Evolutionary conservation across 2,888 invertebrate genomes (phyloP).

Genomic region (Ichneumoninae sp.): DNA sequence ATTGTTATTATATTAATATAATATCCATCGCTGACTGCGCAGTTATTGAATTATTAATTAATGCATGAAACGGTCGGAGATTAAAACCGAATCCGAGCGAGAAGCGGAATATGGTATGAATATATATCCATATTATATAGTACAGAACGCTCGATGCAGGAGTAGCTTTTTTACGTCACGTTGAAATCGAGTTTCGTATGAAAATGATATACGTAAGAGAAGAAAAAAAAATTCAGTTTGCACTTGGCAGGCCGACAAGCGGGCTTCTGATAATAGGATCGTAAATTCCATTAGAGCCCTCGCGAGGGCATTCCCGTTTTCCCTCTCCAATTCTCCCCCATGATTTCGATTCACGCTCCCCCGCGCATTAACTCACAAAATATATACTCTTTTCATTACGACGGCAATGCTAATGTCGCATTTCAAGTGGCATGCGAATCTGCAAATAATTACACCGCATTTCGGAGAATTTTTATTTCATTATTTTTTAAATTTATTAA

Average conservation of each 20-base stretch:
- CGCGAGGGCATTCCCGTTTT: constrained; percentile 8
- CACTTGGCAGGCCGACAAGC: constrained; percentile 26
- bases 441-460: constrained; percentile 5
- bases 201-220: constrained; percentile 13
- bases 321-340: constrained; percentile 8
- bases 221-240: constrained; percentile 29
- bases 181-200: constrained; percentile 32
- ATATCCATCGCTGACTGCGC: not conserved
- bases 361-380: not conserved
- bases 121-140: not conserved
- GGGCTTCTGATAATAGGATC: constrained; percentile 50
- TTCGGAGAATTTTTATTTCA: not conserved
- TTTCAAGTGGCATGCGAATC: constrained; percentile 27
- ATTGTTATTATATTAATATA: constrained; percentile 11
- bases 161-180: constrained; percentile 1
- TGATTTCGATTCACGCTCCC: constrained; percentile 34
- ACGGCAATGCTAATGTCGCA: constrained; percentile 14
- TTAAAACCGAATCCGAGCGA: constrained; percentile 1
- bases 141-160: not conserved
- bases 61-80: constrained; percentile 2
- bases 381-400: not conserved
- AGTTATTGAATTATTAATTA: constrained; percentile 15
- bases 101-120: not conserved
- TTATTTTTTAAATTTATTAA: not conserved
- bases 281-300: constrained; percentile 57